A percentile compares a stretch with the other conserved stretches of the same genome.
Evolutionary conservation across 2,113 vertebrate genomes (phyloP).

Genomic region (Campylomormyrus numenius): DNA sequence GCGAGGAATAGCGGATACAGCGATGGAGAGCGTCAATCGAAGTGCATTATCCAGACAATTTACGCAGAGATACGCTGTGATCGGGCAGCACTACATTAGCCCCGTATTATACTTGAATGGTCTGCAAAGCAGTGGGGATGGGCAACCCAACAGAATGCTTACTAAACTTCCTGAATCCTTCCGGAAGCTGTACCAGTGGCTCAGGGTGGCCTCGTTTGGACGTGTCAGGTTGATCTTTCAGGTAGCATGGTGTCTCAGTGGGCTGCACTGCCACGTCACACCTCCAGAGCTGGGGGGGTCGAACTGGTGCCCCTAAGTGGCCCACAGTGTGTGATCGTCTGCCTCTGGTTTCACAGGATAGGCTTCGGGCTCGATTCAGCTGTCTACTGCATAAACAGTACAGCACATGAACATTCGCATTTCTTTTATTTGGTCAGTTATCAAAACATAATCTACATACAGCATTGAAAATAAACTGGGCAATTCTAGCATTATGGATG

Average conservation of each 20-base stretch:
- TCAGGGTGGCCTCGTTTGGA: neutral
- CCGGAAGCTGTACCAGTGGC: neutral
- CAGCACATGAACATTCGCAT: neutral
- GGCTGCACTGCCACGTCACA: neutral
- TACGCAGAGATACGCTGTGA: neutral
- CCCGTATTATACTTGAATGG: neutral
- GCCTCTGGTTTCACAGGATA: neutral
- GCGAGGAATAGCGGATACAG: neutral
- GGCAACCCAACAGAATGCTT: neutral
- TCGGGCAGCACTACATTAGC: neutral
- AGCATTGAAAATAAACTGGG: neutral
- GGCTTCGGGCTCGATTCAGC: neutral
- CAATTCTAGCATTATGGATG: neutral
- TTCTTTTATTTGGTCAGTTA: neutral
- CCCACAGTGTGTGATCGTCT: neutral
- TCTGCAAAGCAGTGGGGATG: neutral
- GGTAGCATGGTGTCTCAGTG: neutral
- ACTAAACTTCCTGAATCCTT: neutral
- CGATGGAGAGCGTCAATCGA: neutral
- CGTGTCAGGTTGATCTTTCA: neutral
- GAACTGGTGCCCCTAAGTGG: neutral
- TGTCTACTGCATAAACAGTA: neutral
- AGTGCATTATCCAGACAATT: neutral
- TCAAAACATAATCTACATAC: neutral
- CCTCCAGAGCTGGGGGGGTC: neutral